Evolutionary conservation across 2,797 vertebrate genomes (phyloP).

Genomic region (Amniataba percoides): DNA sequence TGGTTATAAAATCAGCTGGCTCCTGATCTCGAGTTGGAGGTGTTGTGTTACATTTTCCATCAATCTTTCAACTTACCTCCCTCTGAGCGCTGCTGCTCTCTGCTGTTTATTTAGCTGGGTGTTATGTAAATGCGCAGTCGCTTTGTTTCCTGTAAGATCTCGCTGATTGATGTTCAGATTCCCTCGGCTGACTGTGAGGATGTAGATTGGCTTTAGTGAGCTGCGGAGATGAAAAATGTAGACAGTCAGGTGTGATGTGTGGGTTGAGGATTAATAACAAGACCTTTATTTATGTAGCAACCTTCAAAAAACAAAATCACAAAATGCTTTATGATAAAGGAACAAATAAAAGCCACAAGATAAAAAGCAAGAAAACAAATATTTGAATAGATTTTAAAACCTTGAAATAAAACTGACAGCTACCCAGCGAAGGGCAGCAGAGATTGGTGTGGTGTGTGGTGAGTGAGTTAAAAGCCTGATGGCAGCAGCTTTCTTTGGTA

Average conservation of each 20-base stretch:
- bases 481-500: too few species aligned
- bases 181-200: constrained; percentile 40
- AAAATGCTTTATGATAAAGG: too few species aligned
- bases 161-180: constrained; percentile 55
- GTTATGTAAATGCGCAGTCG: constrained; percentile 69
- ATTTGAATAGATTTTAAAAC: too few species aligned
- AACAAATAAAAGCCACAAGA: too few species aligned
- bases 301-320: too few species aligned
- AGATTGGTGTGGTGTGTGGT: too few species aligned
- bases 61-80: constrained; percentile 64
- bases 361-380: too few species aligned
- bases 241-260: constrained; percentile 37
- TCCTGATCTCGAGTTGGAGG: constrained; percentile 56
- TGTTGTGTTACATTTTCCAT: constrained; percentile 64
- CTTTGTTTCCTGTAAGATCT: constrained; percentile 56
- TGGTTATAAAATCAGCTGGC: constrained; percentile 64
- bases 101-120: constrained; percentile 54
- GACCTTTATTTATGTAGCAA: too few species aligned
- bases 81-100: constrained; percentile 51
- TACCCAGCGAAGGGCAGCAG: too few species aligned
- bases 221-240: constrained; percentile 28
- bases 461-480: too few species aligned
- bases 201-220: constrained; percentile 32
- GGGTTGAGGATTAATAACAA: constrained; percentile 12
- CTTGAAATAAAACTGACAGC: too few species aligned